Base-by-base conservation (phyloP, 2,113 vertebrate species). In the Picathartes gymnocephalus region DNA sequence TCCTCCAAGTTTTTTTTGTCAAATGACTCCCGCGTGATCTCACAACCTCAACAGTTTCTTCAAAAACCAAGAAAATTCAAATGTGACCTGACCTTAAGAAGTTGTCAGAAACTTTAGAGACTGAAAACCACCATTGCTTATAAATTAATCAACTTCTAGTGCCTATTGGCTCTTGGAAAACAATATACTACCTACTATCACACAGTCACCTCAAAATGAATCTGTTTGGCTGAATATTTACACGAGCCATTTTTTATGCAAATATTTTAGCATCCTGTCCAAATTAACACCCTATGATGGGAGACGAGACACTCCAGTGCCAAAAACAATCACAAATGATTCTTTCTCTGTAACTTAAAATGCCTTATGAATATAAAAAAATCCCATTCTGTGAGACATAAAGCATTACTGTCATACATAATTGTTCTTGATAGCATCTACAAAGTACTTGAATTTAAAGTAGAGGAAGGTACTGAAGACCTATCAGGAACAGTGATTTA, bases 291-390 rank as follows among this genome's bases (percentile, higher is more conserved):
- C 68, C 70, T 77, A 21, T 64, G 79, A 85, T 10, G 5, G 30
- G 56, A 81, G 47, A 95, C 39, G 62, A 70, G 45, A 66, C 30
- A 35, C 6, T 50, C 42, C 60, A 58, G 47, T 65, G 33, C 42
- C 80, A 85, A 82, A 90, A 97, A 9, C 54, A 90, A 91, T 69
- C 64, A 86, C 33, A 87, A 83, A 88, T 74, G 0, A n/a, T 47
- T 58, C 57, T 74, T 93, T 50, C 44, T 76, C 57, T 84, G 85
- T 62, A 53, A 86, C 72, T 56, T 88, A 92, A 97, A 93, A 95
- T 58, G 33, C 19, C 39, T 77, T 7, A 14, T 53, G 30, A 84
- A 88, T 71, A 64, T 4, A 50, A 40, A 42, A 47, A 50, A 50
- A 20, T 11, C 31, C 39, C 17, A 56, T 28, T 60, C 27, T 58